phyloP scores from a whole-genome alignment of 2,888 invertebrate species.

The Torymus texanus region DNA sequence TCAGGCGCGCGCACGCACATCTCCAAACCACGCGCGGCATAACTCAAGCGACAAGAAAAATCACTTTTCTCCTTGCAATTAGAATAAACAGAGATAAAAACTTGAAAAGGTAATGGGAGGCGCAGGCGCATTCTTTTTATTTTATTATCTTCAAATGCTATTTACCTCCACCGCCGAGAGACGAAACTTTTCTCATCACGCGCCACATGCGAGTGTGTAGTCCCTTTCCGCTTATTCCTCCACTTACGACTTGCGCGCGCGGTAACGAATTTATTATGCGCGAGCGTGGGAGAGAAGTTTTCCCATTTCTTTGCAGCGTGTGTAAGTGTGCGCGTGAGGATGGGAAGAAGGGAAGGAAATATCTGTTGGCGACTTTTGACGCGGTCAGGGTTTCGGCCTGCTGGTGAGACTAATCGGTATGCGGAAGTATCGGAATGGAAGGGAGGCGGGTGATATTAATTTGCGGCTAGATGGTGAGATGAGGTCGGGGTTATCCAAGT shows the following conservation, averaged over 20 bases:
- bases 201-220: constrained; percentile 30
- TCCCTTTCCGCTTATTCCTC: constrained; percentile 17
- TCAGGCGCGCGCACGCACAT: too few species aligned
- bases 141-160: constrained; percentile 17
- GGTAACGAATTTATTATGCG: constrained; percentile 47
- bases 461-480: too few species aligned
- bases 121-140: not conserved
- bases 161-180: constrained; percentile 25
- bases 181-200: constrained; percentile 49
- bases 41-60: not conserved
- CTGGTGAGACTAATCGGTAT: too few species aligned
- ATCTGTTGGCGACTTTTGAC: constrained; percentile 20
- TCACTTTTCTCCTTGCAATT: constrained; percentile 18
- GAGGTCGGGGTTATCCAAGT: too few species aligned
- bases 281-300: constrained; percentile 30
- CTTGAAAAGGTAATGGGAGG: not conserved
- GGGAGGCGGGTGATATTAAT: too few species aligned
- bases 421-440: too few species aligned
- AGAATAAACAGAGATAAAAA: constrained; percentile 28
- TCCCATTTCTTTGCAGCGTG: constrained; percentile 34
- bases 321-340: too few species aligned
- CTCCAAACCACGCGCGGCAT: too few species aligned
- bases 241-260: not conserved
- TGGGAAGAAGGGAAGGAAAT: not conserved
- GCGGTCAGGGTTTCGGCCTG: too few species aligned